Base-by-base conservation (phyloP, 2,888 invertebrate genomes). In the Phortica magna region DNA sequence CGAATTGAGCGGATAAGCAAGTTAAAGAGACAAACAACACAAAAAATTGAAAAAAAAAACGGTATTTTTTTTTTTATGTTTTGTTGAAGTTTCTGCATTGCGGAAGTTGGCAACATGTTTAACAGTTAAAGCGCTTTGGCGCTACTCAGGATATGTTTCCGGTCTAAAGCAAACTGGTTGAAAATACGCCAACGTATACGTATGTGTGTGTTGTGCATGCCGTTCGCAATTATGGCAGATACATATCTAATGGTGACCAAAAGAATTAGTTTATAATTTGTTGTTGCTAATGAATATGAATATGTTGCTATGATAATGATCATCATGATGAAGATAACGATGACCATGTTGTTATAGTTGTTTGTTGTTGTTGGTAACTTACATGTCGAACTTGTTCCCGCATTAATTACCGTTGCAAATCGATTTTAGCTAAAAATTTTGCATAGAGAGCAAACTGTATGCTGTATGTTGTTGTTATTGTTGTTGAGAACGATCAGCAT, bases 21-120 rank as follows among this genome's bases (percentile, higher is more conserved):
- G 80, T 43, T 19, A 59, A 74, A 70, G n/a, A 55, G 72, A 73
- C 41, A 74, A 67, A 76, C 59, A 67, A 76, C 59, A 65, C 41
- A 79, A 79, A 80, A 78, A n/a, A 68, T 42, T 79, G 65, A 71
- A 76, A 71, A 80, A 80, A 78, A 82, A 81, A 83, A 81, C 82
- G 84, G 39, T 41, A 10, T 65, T 65, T 65, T 65, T 59, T 7
- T 59, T 17, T 59, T 7, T 59, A n/a, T 9, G 77, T 77, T 72
- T 57, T 72, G 12, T 19, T 41, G n/a, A 12, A n/a, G 75, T 78
- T 82, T 79, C 77, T 65, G 42, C 31, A 42, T 82, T 85, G 83
- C 90, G 90, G 90, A 90, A 90, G 90, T 90, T 87, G 88, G 83
- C 89, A 87, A 89, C 85, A 87, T 87, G 88, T 84, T 88, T 89